Percentiles rank a stretch among this genome's conserved stretches.
Evolutionary conservation across 2,888 invertebrate genomes (phyloP).

Genomic region (Aporophyla lueneburgensis): DNA sequence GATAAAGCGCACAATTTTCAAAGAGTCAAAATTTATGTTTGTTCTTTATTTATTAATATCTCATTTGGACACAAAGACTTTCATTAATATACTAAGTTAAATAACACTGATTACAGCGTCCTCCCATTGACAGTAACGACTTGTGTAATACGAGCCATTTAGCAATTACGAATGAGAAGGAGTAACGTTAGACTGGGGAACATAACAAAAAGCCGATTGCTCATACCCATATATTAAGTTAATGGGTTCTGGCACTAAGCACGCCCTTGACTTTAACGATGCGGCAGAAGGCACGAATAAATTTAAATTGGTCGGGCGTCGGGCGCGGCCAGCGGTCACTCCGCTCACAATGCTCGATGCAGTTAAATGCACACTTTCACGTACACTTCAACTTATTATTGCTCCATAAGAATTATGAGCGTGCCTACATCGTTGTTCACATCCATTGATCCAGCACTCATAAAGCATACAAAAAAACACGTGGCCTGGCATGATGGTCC

Average conservation of each 20-base stretch:
- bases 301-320: constrained; percentile 81
- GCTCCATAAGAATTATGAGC: constrained; percentile 40
- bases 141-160: constrained; percentile 79
- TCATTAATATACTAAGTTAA: constrained; percentile 59
- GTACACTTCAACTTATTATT: constrained; percentile 52
- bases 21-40: constrained; percentile 20
- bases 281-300: constrained; percentile 81
- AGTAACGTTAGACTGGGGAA: constrained; percentile 73
- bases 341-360: constrained; percentile 59
- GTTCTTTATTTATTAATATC: constrained; percentile 44
- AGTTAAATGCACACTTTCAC: constrained; percentile 57
- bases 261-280: constrained; percentile 85
- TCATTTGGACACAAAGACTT: constrained; percentile 39
- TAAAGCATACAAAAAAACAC: constrained; percentile 5
- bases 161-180: constrained; percentile 78
- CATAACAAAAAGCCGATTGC: constrained; percentile 82
- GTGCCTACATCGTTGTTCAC: constrained; percentile 10
- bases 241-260: constrained; percentile 82
- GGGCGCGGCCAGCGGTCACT: constrained; percentile 56
- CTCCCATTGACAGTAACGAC: constrained; percentile 73
- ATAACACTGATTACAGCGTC: constrained; percentile 66
- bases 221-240: constrained; percentile 85
- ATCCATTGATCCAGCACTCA: constrained; percentile 11
- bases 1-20: constrained; percentile 17
- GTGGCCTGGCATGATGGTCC: too few relatives aligned